Percentiles rank a stretch among this genome's conserved stretches.
Evolutionary conservation across 2,797 vertebrate species (phyloP).

Genomic region (Hyperoplus immaculatus): DNA sequence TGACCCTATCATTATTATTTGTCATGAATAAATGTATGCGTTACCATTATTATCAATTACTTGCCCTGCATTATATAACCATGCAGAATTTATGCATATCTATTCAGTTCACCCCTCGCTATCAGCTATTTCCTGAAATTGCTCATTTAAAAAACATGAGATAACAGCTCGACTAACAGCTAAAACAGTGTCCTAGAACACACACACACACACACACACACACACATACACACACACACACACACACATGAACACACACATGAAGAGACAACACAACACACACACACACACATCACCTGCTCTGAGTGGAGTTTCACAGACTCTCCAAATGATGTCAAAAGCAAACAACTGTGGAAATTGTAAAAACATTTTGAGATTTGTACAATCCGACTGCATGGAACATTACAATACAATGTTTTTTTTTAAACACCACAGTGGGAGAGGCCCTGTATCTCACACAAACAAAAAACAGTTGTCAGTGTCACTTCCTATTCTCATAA

Average conservation of each 20-base stretch:
- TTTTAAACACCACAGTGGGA: constrained; percentile 33
- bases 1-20: constrained; percentile 74
- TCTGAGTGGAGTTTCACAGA: constrained; percentile 59
- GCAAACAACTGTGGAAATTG: constrained; percentile 1
- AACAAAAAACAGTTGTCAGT: constrained; percentile 27
- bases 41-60: constrained; percentile 67
- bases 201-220: not conserved
- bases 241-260: not conserved
- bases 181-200: not conserved
- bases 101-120: constrained; percentile 35
- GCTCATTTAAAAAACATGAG: constrained; percentile 39
- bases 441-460: constrained; percentile 33
- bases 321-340: constrained; percentile 34
- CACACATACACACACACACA: not conserved
- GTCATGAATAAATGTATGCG: constrained; percentile 73
- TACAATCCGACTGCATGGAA: not conserved
- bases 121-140: constrained; percentile 24
- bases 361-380: constrained; percentile 18
- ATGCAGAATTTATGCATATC: constrained; percentile 62
- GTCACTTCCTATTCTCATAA: constrained; percentile 72
- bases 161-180: constrained; percentile 18
- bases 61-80: constrained; percentile 54
- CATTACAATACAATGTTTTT: not conserved
- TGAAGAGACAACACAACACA: not conserved
- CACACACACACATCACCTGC: not conserved